These are phyloP conservation scores for Agriopis aurantiaria DNA, from an alignment of 2,888 invertebrate species.

Conservation along the genomic window DNA sequence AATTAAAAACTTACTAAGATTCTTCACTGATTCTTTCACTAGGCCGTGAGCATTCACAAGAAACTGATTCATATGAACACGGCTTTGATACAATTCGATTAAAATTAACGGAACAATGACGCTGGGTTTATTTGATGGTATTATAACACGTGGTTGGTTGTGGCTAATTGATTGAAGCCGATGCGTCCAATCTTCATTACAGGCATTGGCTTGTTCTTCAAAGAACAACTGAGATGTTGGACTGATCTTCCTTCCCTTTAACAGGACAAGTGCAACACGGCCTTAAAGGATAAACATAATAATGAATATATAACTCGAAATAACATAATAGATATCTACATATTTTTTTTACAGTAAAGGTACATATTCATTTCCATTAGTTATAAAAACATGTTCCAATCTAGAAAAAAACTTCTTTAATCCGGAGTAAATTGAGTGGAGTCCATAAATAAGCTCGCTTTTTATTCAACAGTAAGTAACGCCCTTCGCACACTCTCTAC, in stretches of 20 bases:
- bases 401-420: slow-evolving; percentile 29
- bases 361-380: slow-evolving; percentile 22
- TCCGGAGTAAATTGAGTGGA: slow-evolving; percentile 37
- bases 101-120: slow-evolving; percentile 32
- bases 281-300: too few species aligned
- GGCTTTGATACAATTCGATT: slow-evolving; percentile 44
- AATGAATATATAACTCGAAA: too few species aligned
- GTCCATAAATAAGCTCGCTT: slow-evolving; percentile 40
- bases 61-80: slow-evolving; percentile 28
- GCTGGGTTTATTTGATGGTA: slow-evolving; percentile 39
- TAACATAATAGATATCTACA: too few species aligned
- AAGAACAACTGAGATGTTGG: not conserved
- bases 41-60: slow-evolving; percentile 35
- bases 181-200: not conserved
- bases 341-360: slow-evolving; percentile 6
- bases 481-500: slow-evolving; percentile 18
- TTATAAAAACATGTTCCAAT: slow-evolving; percentile 11
- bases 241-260: too few species aligned
- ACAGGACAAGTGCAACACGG: too few species aligned
- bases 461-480: slow-evolving; percentile 24
- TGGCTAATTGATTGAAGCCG: slow-evolving; percentile 36
- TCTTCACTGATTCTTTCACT: slow-evolving; percentile 3
- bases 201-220: slow-evolving; percentile 9
- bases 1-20: not conserved
- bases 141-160: slow-evolving; percentile 27